phyloP scores from a whole-genome alignment of 2,888 invertebrate species.

The Trachelus iudaicus region DNA sequence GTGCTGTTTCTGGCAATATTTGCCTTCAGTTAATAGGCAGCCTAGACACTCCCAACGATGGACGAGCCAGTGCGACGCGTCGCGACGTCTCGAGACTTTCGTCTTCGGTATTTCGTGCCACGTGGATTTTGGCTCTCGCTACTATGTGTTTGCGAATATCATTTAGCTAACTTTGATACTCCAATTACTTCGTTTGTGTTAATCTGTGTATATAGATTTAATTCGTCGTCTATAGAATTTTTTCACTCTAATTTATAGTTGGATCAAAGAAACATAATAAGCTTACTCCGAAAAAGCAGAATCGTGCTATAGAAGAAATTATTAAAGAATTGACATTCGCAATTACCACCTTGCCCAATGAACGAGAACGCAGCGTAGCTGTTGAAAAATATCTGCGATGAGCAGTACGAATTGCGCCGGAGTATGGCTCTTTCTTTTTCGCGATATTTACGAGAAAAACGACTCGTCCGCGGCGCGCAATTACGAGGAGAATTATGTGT shows the following conservation, averaged over 20 bases:
- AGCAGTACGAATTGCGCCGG: not conserved
- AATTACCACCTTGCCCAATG: not conserved
- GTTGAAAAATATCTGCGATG: not conserved
- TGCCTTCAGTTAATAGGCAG: constrained; percentile 2
- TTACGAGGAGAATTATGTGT: not conserved
- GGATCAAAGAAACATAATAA: not conserved
- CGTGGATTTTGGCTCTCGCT: not conserved
- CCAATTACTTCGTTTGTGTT: not conserved
- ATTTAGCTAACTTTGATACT: not conserved
- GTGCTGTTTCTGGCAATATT: constrained; percentile 11
- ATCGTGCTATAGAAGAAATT: not conserved
- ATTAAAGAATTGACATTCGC: not conserved
- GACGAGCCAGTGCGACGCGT: not conserved
- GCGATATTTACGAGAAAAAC: not conserved
- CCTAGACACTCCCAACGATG: not conserved
- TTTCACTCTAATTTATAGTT: not conserved
- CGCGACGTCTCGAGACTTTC: not conserved
- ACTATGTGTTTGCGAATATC: not conserved
- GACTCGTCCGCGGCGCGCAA: not conserved
- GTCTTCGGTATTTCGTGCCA: not conserved
- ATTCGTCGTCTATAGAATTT: not conserved
- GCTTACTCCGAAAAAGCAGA: not conserved
- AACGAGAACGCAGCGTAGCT: not conserved
- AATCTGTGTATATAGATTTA: not conserved
- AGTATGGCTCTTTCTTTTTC: not conserved